These are phyloP conservation scores for Drosophila flavopinicola DNA, from an alignment of 2,888 invertebrate genomes.

Conservation along the genomic window DNA sequence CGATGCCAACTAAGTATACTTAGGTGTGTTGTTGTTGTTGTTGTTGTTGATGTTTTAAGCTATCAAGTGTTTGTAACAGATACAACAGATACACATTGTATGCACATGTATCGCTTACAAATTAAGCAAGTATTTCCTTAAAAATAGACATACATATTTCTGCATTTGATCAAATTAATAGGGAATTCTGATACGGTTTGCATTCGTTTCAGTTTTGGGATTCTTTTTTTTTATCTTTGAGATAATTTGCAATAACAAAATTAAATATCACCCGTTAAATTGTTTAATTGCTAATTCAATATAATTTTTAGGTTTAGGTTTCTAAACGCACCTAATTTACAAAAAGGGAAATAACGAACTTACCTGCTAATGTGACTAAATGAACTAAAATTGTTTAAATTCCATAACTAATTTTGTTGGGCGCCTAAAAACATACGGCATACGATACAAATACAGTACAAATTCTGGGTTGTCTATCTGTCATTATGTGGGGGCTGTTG, in stretches of 20 bases:
- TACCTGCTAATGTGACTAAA: constrained; percentile 61
- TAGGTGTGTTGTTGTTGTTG: constrained; percentile 27
- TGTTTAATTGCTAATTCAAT: constrained; percentile 65
- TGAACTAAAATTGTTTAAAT: constrained; percentile 39
- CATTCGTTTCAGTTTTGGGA: not conserved
- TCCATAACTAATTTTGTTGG: constrained; percentile 44
- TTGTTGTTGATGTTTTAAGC: constrained; percentile 16
- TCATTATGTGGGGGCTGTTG: not conserved
- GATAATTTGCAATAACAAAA: constrained; percentile 60
- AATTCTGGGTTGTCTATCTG: constrained; percentile 18
- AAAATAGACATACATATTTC: constrained; percentile 9
- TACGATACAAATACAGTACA: constrained; percentile 9
- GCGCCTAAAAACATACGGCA: constrained; percentile 20
- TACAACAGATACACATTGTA: constrained; percentile 50
- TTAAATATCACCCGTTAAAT: constrained; percentile 72
- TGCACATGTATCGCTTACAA: constrained; percentile 12
- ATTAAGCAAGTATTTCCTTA: constrained; percentile 15
- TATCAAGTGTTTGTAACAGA: constrained; percentile 47
- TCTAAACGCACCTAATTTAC: constrained; percentile 49
- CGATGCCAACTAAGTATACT: constrained; percentile 80
- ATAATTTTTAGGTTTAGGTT: constrained; percentile 30
- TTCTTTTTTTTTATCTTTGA: constrained; percentile 41
- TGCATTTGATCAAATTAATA: constrained; percentile 21
- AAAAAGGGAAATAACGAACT: constrained; percentile 44
- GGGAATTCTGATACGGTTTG: constrained; percentile 17